phyloP scores from a whole-genome alignment of 1,140 invertebrate species.

The Chrysopa pallens region DNA sequence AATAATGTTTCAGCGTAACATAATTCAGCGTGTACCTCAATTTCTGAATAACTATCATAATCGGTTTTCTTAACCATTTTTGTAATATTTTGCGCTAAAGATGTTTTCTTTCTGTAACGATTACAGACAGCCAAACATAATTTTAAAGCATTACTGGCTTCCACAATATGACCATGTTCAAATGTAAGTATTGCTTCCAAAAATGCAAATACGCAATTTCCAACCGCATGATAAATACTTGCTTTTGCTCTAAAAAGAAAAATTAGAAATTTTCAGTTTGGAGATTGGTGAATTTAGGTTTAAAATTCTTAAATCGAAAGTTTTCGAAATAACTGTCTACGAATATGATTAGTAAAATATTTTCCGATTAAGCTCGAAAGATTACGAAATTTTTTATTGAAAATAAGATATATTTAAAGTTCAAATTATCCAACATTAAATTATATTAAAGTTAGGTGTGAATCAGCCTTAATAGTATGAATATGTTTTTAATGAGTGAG shows the following conservation, averaged over 20 bases:
- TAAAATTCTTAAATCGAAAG: no score
- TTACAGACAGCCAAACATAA: slow-evolving; percentile 61
- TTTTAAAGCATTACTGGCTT: slow-evolving; percentile 53
- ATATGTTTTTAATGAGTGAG: neutral
- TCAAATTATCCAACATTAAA: no score
- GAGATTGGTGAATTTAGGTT: no score
- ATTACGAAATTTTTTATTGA: no score
- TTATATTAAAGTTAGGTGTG: no score
- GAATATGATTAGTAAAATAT: no score
- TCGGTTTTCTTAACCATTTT: slow-evolving; percentile 65
- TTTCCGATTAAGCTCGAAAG: no score
- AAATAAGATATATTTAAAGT: no score
- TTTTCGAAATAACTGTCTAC: no score
- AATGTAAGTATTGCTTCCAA: slow-evolving; percentile 87
- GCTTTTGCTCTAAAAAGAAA: slow-evolving; percentile 46
- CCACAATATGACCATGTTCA: slow-evolving; percentile 59
- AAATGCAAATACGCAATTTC: slow-evolving; percentile 73
- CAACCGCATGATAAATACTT: slow-evolving; percentile 87
- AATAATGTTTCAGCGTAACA: slow-evolving; percentile 85
- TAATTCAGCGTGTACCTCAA: slow-evolving; percentile 87
- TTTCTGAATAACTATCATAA: slow-evolving; percentile 54
- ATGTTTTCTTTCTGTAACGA: slow-evolving; percentile 46
- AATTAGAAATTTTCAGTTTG: no score
- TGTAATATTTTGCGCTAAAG: slow-evolving; percentile 58
- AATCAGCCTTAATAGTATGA: slow-evolving; percentile 2